Evolutionary conservation across 2,888 invertebrate species (phyloP).

Genomic region (Coenonympha arcania): DNA sequence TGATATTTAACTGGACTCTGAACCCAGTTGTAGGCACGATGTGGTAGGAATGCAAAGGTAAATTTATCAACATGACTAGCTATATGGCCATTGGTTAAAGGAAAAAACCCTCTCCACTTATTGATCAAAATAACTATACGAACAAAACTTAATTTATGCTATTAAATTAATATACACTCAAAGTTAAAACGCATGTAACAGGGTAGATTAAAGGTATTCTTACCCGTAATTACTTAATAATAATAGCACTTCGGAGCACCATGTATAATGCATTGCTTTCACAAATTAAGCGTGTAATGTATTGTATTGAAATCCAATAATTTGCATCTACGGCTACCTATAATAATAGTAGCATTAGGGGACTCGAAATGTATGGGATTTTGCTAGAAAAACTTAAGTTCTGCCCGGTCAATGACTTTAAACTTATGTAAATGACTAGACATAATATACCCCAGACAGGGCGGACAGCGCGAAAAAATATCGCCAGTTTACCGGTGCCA

Average conservation of each 20-base stretch:
- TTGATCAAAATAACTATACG: neutral
- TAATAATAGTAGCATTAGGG: slow-evolving; percentile 26
- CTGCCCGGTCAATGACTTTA: slow-evolving; percentile 26
- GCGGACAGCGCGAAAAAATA: too few species aligned
- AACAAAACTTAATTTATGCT: slow-evolving; percentile 9
- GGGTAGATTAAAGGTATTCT: slow-evolving; percentile 11
- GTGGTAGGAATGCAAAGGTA: too few species aligned
- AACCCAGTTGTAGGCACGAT: too few species aligned
- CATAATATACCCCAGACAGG: too few species aligned
- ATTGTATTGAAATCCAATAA: slow-evolving; percentile 32
- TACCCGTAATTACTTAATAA: slow-evolving; percentile 25
- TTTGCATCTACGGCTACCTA: slow-evolving; percentile 32
- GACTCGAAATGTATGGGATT: slow-evolving; percentile 25
- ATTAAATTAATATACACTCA: slow-evolving; percentile 15
- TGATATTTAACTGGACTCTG: too few species aligned
- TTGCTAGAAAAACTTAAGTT: slow-evolving; percentile 22
- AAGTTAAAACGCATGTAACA: slow-evolving; percentile 8
- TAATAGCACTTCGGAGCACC: slow-evolving; percentile 12
- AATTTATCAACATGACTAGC: too few species aligned
- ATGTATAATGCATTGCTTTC: slow-evolving; percentile 26
- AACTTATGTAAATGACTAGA: slow-evolving; percentile 10
- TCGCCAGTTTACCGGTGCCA: too few species aligned
- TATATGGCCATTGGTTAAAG: too few species aligned
- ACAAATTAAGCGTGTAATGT: slow-evolving; percentile 33
- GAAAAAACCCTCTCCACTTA: neutral